Evolutionary conservation across 2,888 invertebrate species (phyloP), one percentile per base, ranked within the genome.

Genomic region (Beris morrisii): DNA sequence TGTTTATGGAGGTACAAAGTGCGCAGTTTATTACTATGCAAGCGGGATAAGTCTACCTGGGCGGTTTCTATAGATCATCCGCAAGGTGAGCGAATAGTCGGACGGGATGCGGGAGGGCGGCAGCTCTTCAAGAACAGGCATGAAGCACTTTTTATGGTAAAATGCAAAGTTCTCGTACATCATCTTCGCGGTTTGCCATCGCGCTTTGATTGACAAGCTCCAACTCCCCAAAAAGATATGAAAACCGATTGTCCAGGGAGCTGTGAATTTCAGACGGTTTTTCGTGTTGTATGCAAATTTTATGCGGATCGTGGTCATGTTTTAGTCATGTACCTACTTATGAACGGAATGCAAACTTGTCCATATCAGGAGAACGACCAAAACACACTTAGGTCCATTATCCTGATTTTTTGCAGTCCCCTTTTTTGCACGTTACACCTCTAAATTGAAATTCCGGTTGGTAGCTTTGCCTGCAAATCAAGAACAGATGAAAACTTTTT

Each of bases 1-100:
- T 61, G 67, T 67, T 67, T 67, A 67, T 67, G 67, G 67, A 50
- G 55, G 58, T 65, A 67, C 65, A 65, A 67, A 67, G 65, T 65
- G 48, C 55, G 56, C 56, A 67, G 54, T 65, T 67, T 64, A 67
- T 67, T 67, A 54, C 30, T 64, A 64, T 53, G 64, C 54, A 54
- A 61, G 48, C 61, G 50, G 61, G 52, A 50, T 15, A 22, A 50
- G 44, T 43, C 54, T 64, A 53, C 54, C 30, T 64, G 64, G 54
- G 45, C 45, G 64, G 54, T 64, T 44, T 50, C 43, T 12, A 52
- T 50, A 61, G 38, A 61, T 50, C 13, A 50, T 43, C 22, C 52
- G 15, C 11, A 38, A 50, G 9, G n/a, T 15, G 12, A 38, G 6
- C 61, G 52, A 32, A 59, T 44, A n/a, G n/a, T 9, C 57, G 22